Base-by-base conservation (phyloP, 2,113 vertebrate species). In the Protobothrops flavoviridis region DNA sequence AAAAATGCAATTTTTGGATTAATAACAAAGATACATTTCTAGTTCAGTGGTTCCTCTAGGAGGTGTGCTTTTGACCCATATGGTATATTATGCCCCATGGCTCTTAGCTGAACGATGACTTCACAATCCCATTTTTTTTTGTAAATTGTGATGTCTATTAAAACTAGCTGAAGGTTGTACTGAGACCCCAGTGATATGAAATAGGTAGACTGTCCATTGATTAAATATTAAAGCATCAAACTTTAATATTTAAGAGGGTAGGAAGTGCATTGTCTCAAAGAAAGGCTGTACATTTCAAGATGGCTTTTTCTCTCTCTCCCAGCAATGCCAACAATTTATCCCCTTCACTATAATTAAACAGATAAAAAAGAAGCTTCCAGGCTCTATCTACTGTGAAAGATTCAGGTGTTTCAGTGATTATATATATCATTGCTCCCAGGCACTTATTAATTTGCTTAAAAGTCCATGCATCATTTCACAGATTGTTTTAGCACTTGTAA, bases 1-100 rank as follows among this genome's bases (percentile, higher is more conserved):
- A 97, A 98, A 98, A 98, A 98, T 97, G 97, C 97, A 98, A 98
- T 98, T 98, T 98, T 97, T 97, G 96, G 98, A 98, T 98, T 98
- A 98, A 98, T 98, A 98, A 98, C 97, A 95, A 97, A 97, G 97
- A 96, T 93, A 88, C 96, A 96, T 97, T 97, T 97, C 95, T 94
- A 95, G 97, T 96, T 97, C 95, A 85, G 96, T 86, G 85, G 96
- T 96, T 97, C 98, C 97, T 98, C 92, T 95, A 98, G 97, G 97
- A 97, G 24, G 92, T 97, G 97, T 17, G 97, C 97, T 96, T 96
- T 97, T 97, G 97, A 98, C 98, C 98, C 96, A 95, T 96, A 93
- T 96, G 97, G 96, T 97, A 98, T 98, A 98, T 98, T 98, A 98
- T 97, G 97, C 98, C 98, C 98, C 87, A 97, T 98, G 97, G 98